Evolutionary conservation across 2,113 vertebrate species (phyloP).

Genomic region (Pomatorhinus ruficollis): DNA sequence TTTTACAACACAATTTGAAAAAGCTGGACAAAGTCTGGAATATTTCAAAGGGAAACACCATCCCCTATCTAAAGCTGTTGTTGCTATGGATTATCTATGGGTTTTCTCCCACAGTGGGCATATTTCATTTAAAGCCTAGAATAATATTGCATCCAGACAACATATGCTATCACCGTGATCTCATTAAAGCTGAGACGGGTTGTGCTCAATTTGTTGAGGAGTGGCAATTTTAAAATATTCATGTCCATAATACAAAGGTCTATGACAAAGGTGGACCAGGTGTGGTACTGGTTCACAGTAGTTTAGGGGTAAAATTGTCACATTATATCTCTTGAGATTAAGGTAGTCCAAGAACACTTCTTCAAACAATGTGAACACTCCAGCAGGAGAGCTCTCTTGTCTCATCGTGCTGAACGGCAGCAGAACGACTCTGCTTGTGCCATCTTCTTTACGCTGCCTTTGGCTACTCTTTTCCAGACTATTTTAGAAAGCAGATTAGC

Average conservation of each 20-base stretch:
- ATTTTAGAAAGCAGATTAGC: neutral
- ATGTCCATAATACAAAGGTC: fast-evolving
- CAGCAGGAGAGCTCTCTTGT: neutral
- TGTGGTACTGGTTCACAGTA: neutral
- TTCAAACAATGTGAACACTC: neutral
- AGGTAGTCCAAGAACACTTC: neutral
- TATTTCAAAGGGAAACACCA: neutral
- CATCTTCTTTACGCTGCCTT: neutral
- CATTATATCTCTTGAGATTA: neutral
- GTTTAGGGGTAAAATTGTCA: neutral
- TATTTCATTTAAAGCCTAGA: neutral
- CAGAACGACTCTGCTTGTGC: neutral
- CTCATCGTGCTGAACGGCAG: neutral
- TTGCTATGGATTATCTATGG: neutral
- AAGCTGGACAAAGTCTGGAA: neutral
- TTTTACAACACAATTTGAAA: neutral
- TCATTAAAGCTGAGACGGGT: neutral
- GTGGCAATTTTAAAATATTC: neutral
- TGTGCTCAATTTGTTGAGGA: neutral
- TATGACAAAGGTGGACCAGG: neutral
- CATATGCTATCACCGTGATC: neutral
- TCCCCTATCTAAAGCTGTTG: neutral
- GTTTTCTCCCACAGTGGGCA: neutral
- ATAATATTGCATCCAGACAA: neutral
- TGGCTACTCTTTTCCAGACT: neutral